Conservation (phyloP, 2,888 invertebrate species). For the Pachymerium ferrugineum region DNA sequence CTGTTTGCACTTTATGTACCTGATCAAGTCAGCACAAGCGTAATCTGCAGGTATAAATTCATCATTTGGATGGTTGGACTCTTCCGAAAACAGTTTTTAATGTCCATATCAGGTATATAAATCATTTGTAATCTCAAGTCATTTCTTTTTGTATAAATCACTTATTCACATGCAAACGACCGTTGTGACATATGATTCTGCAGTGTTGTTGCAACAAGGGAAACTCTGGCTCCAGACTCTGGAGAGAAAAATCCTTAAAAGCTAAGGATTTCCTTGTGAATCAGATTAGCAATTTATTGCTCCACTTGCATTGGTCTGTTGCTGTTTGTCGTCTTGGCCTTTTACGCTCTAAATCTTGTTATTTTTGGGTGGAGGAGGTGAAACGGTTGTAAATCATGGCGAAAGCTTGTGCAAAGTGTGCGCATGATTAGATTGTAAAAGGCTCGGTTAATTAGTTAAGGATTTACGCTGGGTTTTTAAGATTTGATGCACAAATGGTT, state of each 20-base stretch:
- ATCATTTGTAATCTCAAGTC: conserved; percentile 3
- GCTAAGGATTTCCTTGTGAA: background rate
- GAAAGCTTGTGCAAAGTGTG: too few species aligned
- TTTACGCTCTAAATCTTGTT: too few species aligned
- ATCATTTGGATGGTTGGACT: background rate
- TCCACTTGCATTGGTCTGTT: background rate
- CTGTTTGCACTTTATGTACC: too few species aligned
- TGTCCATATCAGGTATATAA: background rate
- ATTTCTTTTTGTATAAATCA: background rate
- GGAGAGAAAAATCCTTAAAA: background rate
- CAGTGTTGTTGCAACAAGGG: background rate
- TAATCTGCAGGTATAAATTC: background rate
- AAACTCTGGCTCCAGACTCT: background rate
- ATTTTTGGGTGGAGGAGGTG: too few species aligned
- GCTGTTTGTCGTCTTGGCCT: background rate
- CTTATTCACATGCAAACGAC: background rate
- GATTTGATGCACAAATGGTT: too few species aligned
- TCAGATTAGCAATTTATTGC: background rate
- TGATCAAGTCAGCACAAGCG: too few species aligned
- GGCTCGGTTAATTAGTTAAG: too few species aligned
- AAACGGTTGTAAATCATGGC: too few species aligned
- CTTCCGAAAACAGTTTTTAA: conserved; percentile 16
- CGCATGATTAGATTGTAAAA: too few species aligned
- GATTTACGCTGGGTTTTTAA: too few species aligned
- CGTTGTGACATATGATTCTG: too few species aligned